A percentile compares a stretch with the other conserved stretches of the same genome.
Evolutionary conservation across 2,888 invertebrate species (phyloP).

Genomic region (Bembecia ichneumoniformis): DNA sequence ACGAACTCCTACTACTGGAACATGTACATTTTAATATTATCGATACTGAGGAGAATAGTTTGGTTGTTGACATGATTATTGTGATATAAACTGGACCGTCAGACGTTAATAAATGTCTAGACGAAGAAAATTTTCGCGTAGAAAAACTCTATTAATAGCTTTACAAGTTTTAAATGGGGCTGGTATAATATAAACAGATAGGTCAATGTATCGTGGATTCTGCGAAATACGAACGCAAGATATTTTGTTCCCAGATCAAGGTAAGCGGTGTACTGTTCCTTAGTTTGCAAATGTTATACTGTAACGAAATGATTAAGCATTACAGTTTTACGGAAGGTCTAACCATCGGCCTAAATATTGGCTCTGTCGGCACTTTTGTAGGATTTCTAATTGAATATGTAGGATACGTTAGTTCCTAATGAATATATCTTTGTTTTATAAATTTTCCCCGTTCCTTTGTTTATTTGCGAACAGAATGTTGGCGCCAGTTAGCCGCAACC

Average conservation of each 20-base stretch:
- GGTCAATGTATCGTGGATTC: constrained; percentile 54
- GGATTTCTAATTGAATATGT: neutral
- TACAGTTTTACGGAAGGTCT: too few species aligned
- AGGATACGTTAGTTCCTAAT: neutral
- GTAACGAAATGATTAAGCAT: too few species aligned
- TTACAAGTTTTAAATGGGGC: constrained; percentile 23
- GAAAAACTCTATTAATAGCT: constrained; percentile 18
- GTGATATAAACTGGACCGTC: constrained; percentile 6
- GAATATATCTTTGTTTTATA: constrained; percentile 2
- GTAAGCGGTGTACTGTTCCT: constrained; percentile 9
- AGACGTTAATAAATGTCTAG: neutral
- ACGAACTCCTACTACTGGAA: too few species aligned
- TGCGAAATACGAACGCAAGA: constrained; percentile 25
- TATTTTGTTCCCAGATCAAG: constrained; percentile 17
- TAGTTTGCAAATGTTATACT: too few species aligned
- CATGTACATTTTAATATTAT: too few species aligned
- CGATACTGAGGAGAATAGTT: too few species aligned
- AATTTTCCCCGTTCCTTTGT: constrained; percentile 20
- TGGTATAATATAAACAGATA: constrained; percentile 40
- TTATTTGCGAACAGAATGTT: constrained; percentile 19
- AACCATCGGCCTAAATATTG: too few species aligned
- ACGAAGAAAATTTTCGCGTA: neutral
- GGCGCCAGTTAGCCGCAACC: constrained; percentile 22
- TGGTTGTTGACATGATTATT: neutral
- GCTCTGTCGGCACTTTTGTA: too few species aligned